Percentiles rank a stretch among this genome's conserved stretches.
Conservation (phyloP, 2,113 vertebrate species). For the Myrmecophaga tridactyla region DNA sequence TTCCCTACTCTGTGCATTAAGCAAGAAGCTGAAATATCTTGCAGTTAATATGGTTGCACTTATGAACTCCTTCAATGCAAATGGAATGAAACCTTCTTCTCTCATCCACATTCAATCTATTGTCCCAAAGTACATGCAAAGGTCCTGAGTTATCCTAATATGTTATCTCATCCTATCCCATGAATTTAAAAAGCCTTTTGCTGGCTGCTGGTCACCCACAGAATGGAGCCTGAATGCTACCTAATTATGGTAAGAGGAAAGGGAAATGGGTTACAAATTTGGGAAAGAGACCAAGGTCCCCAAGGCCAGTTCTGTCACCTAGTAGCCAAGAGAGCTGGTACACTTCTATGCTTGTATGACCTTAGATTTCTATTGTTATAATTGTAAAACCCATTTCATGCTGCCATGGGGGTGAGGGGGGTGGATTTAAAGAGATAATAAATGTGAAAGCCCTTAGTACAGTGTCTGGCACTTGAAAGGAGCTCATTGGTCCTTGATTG, state of each 20-base stretch:
- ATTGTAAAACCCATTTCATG: neutral
- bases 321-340: neutral
- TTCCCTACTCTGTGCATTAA: neutral
- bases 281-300: neutral
- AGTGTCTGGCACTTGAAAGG: neutral
- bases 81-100: neutral
- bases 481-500: neutral
- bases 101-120: neutral
- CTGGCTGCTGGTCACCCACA: neutral
- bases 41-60: neutral
- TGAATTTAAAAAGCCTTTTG: neutral
- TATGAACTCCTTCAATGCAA: neutral
- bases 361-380: neutral
- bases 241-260: neutral
- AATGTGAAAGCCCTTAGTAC: neutral
- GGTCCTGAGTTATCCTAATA: neutral
- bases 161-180: neutral
- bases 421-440: neutral
- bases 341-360: neutral
- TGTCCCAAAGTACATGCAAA: neutral
- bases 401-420: neutral
- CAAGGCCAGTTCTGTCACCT: neutral
- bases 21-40: neutral
- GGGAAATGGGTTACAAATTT: neutral
- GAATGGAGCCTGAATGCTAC: neutral